phyloP scores from a whole-genome alignment of 2,113 vertebrate genomes.

The Hirundichthys speculiger region DNA sequence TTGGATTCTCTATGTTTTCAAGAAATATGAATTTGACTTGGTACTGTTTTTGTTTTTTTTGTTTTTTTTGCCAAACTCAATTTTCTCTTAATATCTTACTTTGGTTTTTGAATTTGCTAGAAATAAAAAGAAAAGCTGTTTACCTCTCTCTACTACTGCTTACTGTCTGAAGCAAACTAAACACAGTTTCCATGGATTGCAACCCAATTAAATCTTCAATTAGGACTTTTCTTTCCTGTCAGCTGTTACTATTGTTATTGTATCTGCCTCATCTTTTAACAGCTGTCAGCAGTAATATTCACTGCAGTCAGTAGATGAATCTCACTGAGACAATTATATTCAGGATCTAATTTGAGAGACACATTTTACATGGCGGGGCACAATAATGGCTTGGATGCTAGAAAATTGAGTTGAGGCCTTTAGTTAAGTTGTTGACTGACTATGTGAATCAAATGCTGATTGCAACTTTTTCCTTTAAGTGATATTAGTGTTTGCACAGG shows the following conservation, averaged over 20 bases:
- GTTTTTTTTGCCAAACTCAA: too few relatives aligned
- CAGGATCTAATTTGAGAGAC: constrained; percentile 17
- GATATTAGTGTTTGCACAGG: too few relatives aligned
- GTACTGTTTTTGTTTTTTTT: too few relatives aligned
- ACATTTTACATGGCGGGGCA: constrained; percentile 15
- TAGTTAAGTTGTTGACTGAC: too few relatives aligned
- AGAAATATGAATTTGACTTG: constrained; percentile 9
- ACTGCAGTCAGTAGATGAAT: constrained; percentile 43
- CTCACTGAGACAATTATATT: constrained; percentile 50
- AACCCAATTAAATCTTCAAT: constrained; percentile 39
- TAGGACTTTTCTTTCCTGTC: constrained; percentile 26
- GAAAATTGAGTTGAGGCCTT: constrained; percentile 11
- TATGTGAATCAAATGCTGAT: too few relatives aligned
- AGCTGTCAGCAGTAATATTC: constrained; percentile 56
- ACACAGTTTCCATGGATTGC: constrained; percentile 12
- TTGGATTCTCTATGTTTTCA: background rate
- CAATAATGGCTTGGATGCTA: constrained; percentile 12
- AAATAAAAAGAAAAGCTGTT: background rate
- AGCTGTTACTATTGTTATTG: constrained; percentile 49
- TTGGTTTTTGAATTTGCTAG: background rate
- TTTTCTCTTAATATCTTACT: too few relatives aligned
- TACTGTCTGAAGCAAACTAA: background rate
- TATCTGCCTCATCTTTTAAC: constrained; percentile 40
- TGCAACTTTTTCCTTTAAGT: too few relatives aligned
- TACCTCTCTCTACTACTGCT: background rate